These are phyloP conservation scores for Conus ventricosus DNA, from an alignment of 1,140 invertebrate genomes.

Conservation along the genomic window DNA sequence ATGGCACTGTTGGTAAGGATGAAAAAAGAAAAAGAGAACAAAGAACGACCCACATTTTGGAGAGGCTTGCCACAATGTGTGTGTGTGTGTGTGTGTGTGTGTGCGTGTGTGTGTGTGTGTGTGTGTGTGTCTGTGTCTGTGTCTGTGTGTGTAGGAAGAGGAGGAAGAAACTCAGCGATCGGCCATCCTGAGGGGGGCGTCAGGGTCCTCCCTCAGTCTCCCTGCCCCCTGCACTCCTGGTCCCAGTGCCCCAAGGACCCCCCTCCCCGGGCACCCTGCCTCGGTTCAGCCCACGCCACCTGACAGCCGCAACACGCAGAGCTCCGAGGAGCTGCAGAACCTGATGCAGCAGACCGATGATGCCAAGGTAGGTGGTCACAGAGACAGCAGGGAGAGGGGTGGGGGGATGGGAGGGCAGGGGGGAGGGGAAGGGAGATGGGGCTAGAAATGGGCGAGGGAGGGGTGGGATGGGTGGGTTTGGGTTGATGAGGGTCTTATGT, in stretches of 20 bases:
- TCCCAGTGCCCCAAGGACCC: neutral
- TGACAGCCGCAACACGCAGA: slow-evolving; percentile 47
- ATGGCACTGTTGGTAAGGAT: too few relatives aligned
- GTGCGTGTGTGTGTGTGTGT: neutral
- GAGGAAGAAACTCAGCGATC: slow-evolving; percentile 17
- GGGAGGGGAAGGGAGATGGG: neutral
- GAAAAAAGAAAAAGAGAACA: too few relatives aligned
- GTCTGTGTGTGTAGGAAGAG: slow-evolving; percentile 29
- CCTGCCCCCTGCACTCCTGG: neutral
- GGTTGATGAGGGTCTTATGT: too few relatives aligned
- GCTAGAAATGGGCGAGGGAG: neutral
- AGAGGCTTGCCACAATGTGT: too few relatives aligned
- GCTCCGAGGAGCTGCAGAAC: slow-evolving; percentile 56
- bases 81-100: neutral
- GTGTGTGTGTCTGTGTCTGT: too few relatives aligned
- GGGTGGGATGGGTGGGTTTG: neutral
- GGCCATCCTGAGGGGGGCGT: neutral
- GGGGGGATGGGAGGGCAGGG: neutral
- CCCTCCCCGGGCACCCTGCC: slow-evolving; percentile 2
- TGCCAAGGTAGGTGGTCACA: slow-evolving; percentile 63
- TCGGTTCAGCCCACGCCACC: slow-evolving; percentile 21
- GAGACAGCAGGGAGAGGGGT: neutral
- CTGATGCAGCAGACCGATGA: slow-evolving; percentile 73
- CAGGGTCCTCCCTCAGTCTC: slow-evolving; percentile 2
- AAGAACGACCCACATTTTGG: too few relatives aligned